phyloP scores from a whole-genome alignment of 2,797 vertebrate species.

The Aselliscus stoliczkanus region DNA sequence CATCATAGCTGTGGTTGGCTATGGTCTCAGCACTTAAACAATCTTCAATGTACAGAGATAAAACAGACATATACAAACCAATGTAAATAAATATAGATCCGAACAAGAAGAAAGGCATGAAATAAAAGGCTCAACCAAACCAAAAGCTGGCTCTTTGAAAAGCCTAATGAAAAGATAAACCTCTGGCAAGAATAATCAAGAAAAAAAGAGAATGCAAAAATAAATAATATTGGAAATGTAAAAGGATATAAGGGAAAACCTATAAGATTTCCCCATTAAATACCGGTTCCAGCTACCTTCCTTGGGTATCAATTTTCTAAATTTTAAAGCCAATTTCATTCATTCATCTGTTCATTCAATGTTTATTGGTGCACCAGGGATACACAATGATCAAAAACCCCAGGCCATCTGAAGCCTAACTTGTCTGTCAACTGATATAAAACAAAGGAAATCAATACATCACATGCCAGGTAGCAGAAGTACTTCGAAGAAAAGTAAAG shows the following conservation, averaged over 20 bases:
- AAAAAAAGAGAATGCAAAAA: slow-evolving; percentile 1
- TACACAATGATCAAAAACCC: not conserved
- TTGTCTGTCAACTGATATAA: not conserved
- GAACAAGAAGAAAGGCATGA: slow-evolving; percentile 46
- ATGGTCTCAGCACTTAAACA: slow-evolving; percentile 18
- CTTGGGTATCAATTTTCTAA: not conserved
- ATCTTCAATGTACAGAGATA: slow-evolving; percentile 42
- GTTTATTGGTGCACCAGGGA: not conserved
- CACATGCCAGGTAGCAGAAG: not conserved
- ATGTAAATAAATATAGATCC: slow-evolving; percentile 54
- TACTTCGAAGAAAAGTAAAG: not conserved
- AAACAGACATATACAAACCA: slow-evolving; percentile 51
- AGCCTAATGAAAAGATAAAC: slow-evolving; percentile 60
- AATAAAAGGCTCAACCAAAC: slow-evolving; percentile 48
- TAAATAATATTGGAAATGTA: slow-evolving; percentile 25
- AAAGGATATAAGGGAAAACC: not conserved
- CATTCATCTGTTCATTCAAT: not conserved
- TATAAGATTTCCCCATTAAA: not conserved
- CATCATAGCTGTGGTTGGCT: slow-evolving; percentile 48
- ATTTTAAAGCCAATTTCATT: slow-evolving; percentile 23
- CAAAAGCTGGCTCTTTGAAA: slow-evolving; percentile 51
- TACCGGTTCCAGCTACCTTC: not conserved
- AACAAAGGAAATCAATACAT: slow-evolving; percentile 32
- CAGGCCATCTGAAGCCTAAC: not conserved
- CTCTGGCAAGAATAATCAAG: slow-evolving; percentile 42